Conservation (phyloP, 2,888 invertebrate species). For the Anagyrus pseudococci region DNA sequence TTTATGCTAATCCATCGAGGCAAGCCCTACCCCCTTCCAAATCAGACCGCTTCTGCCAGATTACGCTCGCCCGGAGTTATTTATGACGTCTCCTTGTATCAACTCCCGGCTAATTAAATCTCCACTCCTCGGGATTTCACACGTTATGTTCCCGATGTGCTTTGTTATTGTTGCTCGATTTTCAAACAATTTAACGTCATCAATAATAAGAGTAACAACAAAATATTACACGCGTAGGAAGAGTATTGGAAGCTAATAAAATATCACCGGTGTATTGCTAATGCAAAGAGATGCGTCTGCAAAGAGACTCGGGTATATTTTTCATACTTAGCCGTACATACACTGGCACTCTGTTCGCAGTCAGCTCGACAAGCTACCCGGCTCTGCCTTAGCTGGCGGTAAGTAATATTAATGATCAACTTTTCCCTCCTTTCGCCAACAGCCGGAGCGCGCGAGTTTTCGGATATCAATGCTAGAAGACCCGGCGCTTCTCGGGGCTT, state of each 20-base stretch:
- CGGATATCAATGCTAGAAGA: conserved; percentile 55
- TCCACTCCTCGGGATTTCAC: too few relatives aligned
- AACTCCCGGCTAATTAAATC: conserved; percentile 34
- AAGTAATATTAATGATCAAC: conserved; percentile 61
- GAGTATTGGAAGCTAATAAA: too few relatives aligned
- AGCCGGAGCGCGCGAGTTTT: conserved; percentile 48
- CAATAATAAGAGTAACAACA: too few relatives aligned
- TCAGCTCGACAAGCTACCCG: conserved; percentile 34
- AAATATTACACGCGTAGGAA: too few relatives aligned
- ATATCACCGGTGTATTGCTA: too few relatives aligned
- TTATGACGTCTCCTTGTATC: conserved; percentile 37
- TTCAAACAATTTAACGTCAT: too few relatives aligned
- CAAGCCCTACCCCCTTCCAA: conserved; percentile 9
- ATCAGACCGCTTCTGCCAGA: conserved; percentile 21
- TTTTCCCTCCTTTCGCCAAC: too few relatives aligned
- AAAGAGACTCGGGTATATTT: too few relatives aligned
- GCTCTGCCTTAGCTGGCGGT: conserved; percentile 41
- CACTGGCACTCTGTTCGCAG: conserved; percentile 36
- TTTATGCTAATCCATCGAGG: conserved; percentile 59
- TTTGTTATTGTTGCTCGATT: too few relatives aligned
- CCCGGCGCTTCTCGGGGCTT: conserved; percentile 53
- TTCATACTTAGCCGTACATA: too few relatives aligned
- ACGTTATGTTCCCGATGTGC: too few relatives aligned
- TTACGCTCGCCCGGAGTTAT: conserved; percentile 33
- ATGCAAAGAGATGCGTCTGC: too few relatives aligned